These are phyloP conservation scores for Taeniopygia guttata DNA, from an alignment of 2,797 vertebrate species.

Conservation along the genomic window DNA sequence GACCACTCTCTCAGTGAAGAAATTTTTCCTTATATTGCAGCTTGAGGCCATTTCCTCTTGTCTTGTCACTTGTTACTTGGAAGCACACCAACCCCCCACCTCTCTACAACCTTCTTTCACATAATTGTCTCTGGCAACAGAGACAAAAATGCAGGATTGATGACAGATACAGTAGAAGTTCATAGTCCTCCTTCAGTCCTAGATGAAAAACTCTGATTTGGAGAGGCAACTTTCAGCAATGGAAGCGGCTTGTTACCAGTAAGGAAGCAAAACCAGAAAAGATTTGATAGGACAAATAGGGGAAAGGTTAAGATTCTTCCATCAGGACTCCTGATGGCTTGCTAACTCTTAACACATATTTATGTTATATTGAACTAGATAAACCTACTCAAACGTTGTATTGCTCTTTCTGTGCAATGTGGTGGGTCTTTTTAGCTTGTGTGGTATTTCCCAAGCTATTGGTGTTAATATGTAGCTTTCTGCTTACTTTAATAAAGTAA, in stretches of 20 bases:
- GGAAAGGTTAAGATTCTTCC: not conserved
- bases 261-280: not conserved
- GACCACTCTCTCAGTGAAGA: not conserved
- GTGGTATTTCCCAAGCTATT: not conserved
- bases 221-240: not conserved
- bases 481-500: not conserved
- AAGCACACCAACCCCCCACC: accelerated
- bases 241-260: not conserved
- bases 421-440: not conserved
- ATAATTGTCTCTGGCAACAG: not conserved
- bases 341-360: not conserved
- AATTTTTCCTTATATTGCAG: not conserved
- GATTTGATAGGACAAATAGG: not conserved
- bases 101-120: not conserved
- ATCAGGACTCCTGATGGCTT: not conserved
- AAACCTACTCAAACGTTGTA: not conserved
- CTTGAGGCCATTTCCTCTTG: not conserved
- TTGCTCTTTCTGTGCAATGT: not conserved
- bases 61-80: not conserved
- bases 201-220: not conserved
- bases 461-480: not conserved
- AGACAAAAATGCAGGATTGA: not conserved
- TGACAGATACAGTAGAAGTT: not conserved
- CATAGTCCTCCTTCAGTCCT: not conserved
- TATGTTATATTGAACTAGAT: not conserved